Conservation (phyloP, 2,113 vertebrate species). For the Rhinopomastus cyanomelas region DNA sequence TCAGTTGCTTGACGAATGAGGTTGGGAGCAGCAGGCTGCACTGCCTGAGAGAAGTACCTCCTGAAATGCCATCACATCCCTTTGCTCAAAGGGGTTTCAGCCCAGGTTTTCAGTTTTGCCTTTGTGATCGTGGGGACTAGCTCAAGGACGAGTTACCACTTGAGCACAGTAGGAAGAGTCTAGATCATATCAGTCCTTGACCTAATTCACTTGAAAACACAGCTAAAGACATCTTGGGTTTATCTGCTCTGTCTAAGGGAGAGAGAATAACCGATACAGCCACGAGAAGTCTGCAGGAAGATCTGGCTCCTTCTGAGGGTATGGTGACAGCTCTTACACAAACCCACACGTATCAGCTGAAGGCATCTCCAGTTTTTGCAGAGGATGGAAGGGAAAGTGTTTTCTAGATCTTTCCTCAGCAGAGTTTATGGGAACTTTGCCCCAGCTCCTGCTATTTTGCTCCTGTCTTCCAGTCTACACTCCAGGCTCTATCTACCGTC, state of each 20-base stretch:
- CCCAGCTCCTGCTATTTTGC: background rate
- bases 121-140: background rate
- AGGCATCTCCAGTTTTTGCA: background rate
- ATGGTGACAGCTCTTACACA: background rate
- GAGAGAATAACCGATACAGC: background rate
- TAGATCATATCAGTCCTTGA: background rate
- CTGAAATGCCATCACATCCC: rapidly evolving
- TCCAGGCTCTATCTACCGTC: background rate
- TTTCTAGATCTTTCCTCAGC: background rate
- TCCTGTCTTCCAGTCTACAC: background rate
- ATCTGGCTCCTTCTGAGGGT: background rate
- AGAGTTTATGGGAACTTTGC: background rate
- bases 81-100: background rate
- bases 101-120: background rate
- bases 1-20: background rate
- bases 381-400: background rate
- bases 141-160: background rate
- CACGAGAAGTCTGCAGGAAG: background rate
- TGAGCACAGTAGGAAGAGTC: background rate
- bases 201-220: background rate
- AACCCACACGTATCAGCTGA: background rate
- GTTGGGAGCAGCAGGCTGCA: conserved; percentile 10
- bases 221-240: background rate
- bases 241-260: background rate
- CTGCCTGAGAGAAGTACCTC: background rate